Conservation (phyloP, 2,888 invertebrate genomes). For the Gastrophysa polygoni region DNA sequence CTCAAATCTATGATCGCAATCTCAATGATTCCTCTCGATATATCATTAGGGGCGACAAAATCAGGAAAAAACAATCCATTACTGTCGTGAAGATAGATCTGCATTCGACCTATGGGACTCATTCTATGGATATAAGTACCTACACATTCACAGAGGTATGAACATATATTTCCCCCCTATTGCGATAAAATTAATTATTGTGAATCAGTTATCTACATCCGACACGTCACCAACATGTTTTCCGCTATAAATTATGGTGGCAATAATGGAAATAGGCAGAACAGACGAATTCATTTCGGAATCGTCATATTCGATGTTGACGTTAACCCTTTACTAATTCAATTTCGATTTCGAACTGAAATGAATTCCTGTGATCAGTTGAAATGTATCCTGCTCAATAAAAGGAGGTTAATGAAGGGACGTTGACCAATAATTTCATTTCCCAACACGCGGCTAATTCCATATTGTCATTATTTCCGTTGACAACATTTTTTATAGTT, state of each 20-base stretch:
- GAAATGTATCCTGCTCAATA: background rate
- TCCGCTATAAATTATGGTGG: constrained; percentile 40
- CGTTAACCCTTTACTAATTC: background rate
- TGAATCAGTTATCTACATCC: constrained; percentile 29
- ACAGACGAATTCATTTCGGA: constrained; percentile 44
- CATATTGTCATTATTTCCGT: too few species aligned
- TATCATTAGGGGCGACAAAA: too few species aligned
- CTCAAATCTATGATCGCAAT: too few species aligned
- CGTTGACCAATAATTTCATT: background rate
- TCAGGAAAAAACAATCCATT: too few species aligned
- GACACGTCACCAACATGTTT: constrained; percentile 43
- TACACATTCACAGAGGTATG: too few species aligned
- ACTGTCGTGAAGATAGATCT: too few species aligned
- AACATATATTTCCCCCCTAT: background rate
- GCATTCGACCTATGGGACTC: too few species aligned
- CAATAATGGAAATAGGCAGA: constrained; percentile 45
- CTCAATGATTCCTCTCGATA: too few species aligned
- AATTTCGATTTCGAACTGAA: background rate
- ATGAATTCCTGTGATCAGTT: background rate
- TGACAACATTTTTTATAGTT: too few species aligned
- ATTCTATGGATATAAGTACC: too few species aligned
- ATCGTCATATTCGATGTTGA: constrained; percentile 29
- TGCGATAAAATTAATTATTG: constrained; percentile 3
- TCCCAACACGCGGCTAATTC: too few species aligned
- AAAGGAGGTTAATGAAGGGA: background rate